Conservation (phyloP, 92 coral and sea anemone species). For the Zoanthus gigantus region DNA sequence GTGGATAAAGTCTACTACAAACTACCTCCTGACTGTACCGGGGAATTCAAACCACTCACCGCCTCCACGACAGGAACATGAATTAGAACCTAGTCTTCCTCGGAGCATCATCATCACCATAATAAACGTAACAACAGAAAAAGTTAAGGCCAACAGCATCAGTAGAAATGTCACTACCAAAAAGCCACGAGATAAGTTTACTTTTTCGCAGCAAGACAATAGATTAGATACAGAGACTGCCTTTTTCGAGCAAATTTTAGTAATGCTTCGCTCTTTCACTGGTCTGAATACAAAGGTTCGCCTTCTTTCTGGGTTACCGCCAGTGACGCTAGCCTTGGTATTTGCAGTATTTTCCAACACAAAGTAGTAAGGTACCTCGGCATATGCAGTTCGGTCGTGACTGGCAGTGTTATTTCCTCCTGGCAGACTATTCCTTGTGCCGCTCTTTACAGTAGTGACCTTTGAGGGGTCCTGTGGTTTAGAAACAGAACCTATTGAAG, state of each 20-base stretch:
- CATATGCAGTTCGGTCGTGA: neutral
- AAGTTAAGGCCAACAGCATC: conserved; percentile 23
- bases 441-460: neutral
- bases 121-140: conserved; percentile 51
- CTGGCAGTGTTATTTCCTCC: neutral
- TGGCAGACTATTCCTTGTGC: neutral
- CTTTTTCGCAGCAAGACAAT: neutral
- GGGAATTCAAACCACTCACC: conserved; percentile 26
- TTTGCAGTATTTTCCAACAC: conserved; percentile 5
- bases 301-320: neutral
- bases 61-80: conserved; percentile 43
- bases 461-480: neutral
- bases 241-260: neutral
- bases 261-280: neutral
- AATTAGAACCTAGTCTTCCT: conserved; percentile 43
- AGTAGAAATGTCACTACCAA: neutral
- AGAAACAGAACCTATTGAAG: neutral
- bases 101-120: conserved; percentile 43
- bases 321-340: neutral
- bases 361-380: conserved; percentile 15
- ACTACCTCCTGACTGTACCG: too few relatives aligned
- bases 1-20: too few relatives aligned
- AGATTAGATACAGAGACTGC: neutral
- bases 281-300: neutral
- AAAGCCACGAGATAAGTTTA: conserved; percentile 1